phyloP scores from a whole-genome alignment of 2,113 vertebrate genomes.

The Rousettus leschenaultii region DNA sequence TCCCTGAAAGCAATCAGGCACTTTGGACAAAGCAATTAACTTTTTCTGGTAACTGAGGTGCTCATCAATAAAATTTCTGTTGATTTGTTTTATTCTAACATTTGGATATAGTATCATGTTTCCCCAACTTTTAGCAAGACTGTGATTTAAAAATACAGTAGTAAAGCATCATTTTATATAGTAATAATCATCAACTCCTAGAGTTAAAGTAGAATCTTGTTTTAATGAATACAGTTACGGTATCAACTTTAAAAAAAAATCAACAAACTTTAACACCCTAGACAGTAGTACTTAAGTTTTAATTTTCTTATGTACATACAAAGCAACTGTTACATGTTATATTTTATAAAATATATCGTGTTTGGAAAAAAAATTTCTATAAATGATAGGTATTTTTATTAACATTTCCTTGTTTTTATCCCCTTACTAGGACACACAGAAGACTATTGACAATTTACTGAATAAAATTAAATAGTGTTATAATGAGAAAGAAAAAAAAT shows the following conservation, averaged over 20 bases:
- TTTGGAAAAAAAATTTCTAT: background rate
- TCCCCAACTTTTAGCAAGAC: background rate
- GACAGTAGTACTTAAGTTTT: background rate
- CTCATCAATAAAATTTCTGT: background rate
- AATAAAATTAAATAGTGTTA: background rate
- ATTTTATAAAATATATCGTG: background rate
- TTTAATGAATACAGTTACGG: background rate
- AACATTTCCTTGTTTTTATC: background rate
- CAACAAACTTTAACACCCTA: background rate
- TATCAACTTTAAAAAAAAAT: background rate
- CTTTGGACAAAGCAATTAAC: constrained; percentile 4
- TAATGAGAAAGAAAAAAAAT: background rate
- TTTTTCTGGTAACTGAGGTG: background rate
- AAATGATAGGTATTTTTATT: background rate
- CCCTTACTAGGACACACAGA: background rate
- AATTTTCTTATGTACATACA: background rate
- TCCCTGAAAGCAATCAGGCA: background rate
- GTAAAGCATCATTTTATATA: background rate
- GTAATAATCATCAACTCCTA: background rate
- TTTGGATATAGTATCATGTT: background rate
- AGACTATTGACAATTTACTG: background rate
- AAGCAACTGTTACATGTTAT: background rate
- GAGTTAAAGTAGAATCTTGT: background rate
- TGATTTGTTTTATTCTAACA: background rate
- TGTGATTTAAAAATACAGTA: background rate